Base-by-base conservation (phyloP, 1,140 invertebrate species). In the Oryctes rhinoceros region DNA sequence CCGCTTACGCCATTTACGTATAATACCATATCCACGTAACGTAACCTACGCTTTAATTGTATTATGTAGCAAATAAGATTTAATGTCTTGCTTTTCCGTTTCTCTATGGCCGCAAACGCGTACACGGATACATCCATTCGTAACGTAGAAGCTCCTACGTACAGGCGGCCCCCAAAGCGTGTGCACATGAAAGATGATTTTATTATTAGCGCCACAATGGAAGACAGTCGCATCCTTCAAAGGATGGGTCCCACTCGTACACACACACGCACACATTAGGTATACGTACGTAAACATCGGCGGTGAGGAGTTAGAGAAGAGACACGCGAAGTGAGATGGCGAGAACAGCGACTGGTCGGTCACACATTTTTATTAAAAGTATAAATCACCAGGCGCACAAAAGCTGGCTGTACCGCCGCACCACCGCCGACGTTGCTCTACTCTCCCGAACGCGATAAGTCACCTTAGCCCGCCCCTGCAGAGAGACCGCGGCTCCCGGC, bases 401-500 rank as follows among this genome's bases (percentile, higher is more conserved):
- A 82, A 81, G 81, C 81, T 78, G n/a, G 62, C 74, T 75, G 80
- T 53, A 53, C 78, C 76, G 81, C 48, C 48, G 71, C 37, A 13
- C 37, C 18, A 49, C 59, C 44, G 65, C 76, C 71, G 49, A 53
- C 49, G 62, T 67, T 67, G 62, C 62, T 67, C 62, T 11, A n/a
- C 49, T 67, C 62, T 67, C 62, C 62, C 62, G 62, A 79, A 65
- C 78, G 83, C 83, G 83, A 83, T 83, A 83, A 83, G 83, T 83
- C 83, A 83, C 84, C 83, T 83, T 82, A 83, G 83, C 80, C 84
- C 84, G 84, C 83, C 83, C 81, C 81, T 81, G 84, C 81, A 83
- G 86, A 83, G 85, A 83, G 82, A 83, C 85, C 83, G 85, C 83
- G 83, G 85, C 84, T 84, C 83, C 84, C 87, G 88, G 91, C 90